Evolutionary conservation across 2,113 vertebrate species (phyloP), one percentile per base, ranked within the genome.

Genomic region (Symphodus melops): DNA sequence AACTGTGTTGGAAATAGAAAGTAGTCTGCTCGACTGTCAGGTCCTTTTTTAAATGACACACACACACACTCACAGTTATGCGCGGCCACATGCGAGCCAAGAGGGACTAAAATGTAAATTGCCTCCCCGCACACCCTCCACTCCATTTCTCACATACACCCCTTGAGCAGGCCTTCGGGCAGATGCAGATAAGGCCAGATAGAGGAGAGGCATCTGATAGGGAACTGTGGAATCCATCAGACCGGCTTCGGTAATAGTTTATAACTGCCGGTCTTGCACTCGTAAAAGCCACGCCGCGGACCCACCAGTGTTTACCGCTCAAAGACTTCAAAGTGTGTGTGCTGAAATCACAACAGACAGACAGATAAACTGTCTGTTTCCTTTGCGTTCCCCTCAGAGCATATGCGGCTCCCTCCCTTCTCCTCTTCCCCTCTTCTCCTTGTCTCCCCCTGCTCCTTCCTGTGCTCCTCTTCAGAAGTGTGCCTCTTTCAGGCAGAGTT

Each of bases 281-380:
- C 72, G 67, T 87, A 85, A 89, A 88, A 82, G 61, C 51, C 51
- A 23, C 49, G 2, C 64, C 4, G 54, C 17, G 70, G 75, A 69
- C 88, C 79, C 83, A 52, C 70, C 75, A 19, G 76, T 79, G 81
- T 90, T 92, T 87, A 88, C 85, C 61, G 52, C 90, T 76, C 85
- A 79, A 48, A 84, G 81, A 81, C 86, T 90, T 92, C 89, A 91
- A 90, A 91, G 92, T 75, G 74, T 28, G 54, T 48, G 65, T 48
- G 72, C 70, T 81, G 76, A 80, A 85, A 90, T 90, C 79, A 79
- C 84, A 81, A 81, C 81, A 86, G 92, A 88, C 88, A 75, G 82
- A 78, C 83, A 87, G 88, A 92, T 91, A 92, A 92, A 91, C 85
- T 79, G 89, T 86, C 85, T 91, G 77, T 83, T 88, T 88, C 84